These are phyloP conservation scores for Andrena chrysosceles DNA, from an alignment of 2,888 invertebrate species.

Conservation along the genomic window DNA sequence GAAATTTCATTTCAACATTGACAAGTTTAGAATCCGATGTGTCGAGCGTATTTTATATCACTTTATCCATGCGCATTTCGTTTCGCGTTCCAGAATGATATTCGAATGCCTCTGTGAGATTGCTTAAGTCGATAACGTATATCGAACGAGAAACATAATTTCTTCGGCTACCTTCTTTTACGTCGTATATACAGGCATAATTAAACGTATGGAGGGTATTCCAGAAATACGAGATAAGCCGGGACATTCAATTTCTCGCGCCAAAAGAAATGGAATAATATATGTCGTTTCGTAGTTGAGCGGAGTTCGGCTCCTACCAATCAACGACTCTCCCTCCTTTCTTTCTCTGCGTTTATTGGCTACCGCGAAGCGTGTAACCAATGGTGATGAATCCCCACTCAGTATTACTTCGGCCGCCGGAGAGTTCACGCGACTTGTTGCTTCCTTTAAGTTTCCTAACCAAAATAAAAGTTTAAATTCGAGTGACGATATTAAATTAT, in stretches of 20 bases:
- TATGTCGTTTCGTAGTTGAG: neutral
- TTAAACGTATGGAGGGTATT: slow-evolving; percentile 20
- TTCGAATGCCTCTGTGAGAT: slow-evolving; percentile 20
- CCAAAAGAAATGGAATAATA: neutral
- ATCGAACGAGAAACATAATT: slow-evolving; percentile 43
- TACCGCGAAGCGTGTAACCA: too few relatives aligned
- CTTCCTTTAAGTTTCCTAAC: too few relatives aligned
- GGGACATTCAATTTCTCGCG: neutral
- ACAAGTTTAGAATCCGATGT: slow-evolving; percentile 21
- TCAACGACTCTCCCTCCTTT: too few relatives aligned
- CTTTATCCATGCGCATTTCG: slow-evolving; percentile 37
- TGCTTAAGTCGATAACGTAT: slow-evolving; percentile 29
- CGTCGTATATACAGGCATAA: slow-evolving; percentile 25
- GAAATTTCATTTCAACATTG: slow-evolving; percentile 49
- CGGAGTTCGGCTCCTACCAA: too few relatives aligned
- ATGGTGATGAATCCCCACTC: too few relatives aligned
- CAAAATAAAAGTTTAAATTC: too few relatives aligned
- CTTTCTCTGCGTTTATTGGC: too few relatives aligned
- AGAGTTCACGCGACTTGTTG: too few relatives aligned
- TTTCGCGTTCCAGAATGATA: slow-evolving; percentile 54
- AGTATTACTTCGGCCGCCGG: too few relatives aligned
- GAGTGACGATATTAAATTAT: too few relatives aligned
- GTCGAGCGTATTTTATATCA: slow-evolving; percentile 46
- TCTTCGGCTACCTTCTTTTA: slow-evolving; percentile 42
- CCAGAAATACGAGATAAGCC: neutral